Conservation (phyloP, 1,140 invertebrate species). For the Riptortus pedestris region DNA sequence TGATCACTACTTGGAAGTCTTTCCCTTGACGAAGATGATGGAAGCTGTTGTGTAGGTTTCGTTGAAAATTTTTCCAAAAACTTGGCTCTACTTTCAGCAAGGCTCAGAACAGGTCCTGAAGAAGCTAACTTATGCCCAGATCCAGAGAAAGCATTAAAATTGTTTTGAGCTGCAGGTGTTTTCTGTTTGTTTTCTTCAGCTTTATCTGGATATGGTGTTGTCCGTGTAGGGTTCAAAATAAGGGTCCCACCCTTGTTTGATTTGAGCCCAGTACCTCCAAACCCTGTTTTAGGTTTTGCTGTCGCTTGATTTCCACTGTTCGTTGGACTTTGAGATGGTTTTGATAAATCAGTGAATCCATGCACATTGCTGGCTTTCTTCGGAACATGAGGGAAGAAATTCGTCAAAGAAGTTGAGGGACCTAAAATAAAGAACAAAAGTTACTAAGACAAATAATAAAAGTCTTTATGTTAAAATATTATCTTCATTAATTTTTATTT, state of each 20-base stretch:
- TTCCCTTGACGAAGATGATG: neutral
- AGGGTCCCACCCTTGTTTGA: constrained; percentile 19
- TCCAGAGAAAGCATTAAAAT: neutral
- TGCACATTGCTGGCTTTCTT: neutral
- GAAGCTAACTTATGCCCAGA: neutral
- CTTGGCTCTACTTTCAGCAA: neutral
- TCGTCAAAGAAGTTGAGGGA: too few relatives aligned
- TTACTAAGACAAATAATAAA: too few relatives aligned
- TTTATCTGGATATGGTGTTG: too few relatives aligned
- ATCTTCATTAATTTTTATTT: too few relatives aligned
- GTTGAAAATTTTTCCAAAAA: too few relatives aligned
- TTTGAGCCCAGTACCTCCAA: neutral
- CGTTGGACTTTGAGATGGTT: neutral
- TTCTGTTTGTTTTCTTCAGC: too few relatives aligned
- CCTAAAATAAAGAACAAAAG: too few relatives aligned
- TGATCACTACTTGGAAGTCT: neutral
- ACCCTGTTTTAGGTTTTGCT: neutral
- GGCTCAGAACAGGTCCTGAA: neutral
- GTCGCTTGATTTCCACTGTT: neutral
- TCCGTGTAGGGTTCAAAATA: constrained; percentile 15
- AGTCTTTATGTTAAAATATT: too few relatives aligned
- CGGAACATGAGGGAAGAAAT: too few relatives aligned
- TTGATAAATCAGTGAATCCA: constrained; percentile 20
- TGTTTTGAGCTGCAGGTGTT: neutral
- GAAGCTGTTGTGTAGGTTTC: too few relatives aligned